A percentile compares a stretch with the other conserved stretches of the same genome.
These are phyloP conservation scores for Caenorhabditis sinica DNA, from an alignment of 2,888 invertebrate genomes.

Conservation along the genomic window DNA sequence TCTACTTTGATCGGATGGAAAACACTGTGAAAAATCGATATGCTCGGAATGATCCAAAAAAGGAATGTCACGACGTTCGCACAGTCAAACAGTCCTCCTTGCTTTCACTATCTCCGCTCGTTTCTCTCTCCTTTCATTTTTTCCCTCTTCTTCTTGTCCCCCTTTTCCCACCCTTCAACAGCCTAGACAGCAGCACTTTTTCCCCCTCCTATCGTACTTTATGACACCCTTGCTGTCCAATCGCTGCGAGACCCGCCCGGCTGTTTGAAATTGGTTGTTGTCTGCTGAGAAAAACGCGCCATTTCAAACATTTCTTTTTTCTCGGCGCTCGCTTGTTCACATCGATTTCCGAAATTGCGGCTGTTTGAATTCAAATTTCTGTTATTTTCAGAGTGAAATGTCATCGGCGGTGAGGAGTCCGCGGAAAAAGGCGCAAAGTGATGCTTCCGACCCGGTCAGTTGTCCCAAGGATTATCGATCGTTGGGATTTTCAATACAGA, in stretches of 20 bases:
- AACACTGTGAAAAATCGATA: slow-evolving; percentile 3
- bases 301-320: slow-evolving; percentile 67
- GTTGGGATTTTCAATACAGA: background rate
- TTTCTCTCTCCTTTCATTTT: slow-evolving; percentile 23
- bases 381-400: slow-evolving; percentile 35
- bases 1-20: background rate
- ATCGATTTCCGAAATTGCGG: too few relatives aligned
- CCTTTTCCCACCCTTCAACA: slow-evolving; percentile 8
- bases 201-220: slow-evolving; percentile 11
- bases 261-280: slow-evolving; percentile 55
- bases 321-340: slow-evolving; percentile 19
- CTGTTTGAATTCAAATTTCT: slow-evolving; percentile 19
- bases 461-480: background rate
- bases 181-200: background rate
- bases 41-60: slow-evolving; percentile 39
- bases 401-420: slow-evolving; percentile 63
- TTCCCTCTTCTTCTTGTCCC: background rate
- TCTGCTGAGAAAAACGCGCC: slow-evolving; percentile 44
- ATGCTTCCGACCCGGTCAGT: slow-evolving; percentile 42
- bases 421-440: slow-evolving; percentile 51
- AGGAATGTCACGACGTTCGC: slow-evolving; percentile 53
- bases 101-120: slow-evolving; percentile 13
- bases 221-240: slow-evolving; percentile 5
- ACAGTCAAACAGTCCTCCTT: slow-evolving; percentile 21
- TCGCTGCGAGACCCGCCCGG: slow-evolving; percentile 58